Evolutionary conservation across 2,113 vertebrate genomes (phyloP).

Genomic region (Microtus pennsylvanicus): DNA sequence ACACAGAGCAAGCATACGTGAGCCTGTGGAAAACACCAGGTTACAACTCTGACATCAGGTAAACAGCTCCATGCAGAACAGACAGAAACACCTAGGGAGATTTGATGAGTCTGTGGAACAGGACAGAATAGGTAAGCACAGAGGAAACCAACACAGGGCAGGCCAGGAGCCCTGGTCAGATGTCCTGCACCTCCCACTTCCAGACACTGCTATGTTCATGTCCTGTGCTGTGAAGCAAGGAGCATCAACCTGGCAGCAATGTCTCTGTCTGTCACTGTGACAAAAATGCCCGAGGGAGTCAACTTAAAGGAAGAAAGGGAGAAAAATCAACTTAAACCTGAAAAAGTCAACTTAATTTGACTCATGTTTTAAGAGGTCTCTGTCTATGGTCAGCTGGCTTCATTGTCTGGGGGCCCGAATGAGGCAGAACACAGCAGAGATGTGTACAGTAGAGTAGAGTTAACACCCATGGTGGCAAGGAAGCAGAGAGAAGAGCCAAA

Average conservation of each 20-base stretch:
- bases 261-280: background rate
- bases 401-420: no score
- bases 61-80: background rate
- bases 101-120: background rate
- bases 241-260: background rate
- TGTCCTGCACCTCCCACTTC: background rate
- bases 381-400: background rate
- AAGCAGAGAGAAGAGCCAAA: background rate
- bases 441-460: background rate
- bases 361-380: background rate
- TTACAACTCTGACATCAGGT: background rate
- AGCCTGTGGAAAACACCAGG: background rate
- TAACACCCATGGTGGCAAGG: no score
- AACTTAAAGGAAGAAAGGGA: background rate
- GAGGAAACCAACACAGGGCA: background rate
- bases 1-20: background rate
- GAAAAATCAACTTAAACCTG: background rate
- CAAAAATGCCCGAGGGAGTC: background rate
- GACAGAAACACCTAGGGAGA: background rate
- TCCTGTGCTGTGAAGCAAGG: background rate
- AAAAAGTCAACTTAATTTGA: background rate
- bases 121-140: background rate
- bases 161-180: background rate
- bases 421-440: background rate
- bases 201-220: no score